Base-by-base conservation (phyloP, 2,113 vertebrate species). In the Scophthalmus maximus region DNA sequence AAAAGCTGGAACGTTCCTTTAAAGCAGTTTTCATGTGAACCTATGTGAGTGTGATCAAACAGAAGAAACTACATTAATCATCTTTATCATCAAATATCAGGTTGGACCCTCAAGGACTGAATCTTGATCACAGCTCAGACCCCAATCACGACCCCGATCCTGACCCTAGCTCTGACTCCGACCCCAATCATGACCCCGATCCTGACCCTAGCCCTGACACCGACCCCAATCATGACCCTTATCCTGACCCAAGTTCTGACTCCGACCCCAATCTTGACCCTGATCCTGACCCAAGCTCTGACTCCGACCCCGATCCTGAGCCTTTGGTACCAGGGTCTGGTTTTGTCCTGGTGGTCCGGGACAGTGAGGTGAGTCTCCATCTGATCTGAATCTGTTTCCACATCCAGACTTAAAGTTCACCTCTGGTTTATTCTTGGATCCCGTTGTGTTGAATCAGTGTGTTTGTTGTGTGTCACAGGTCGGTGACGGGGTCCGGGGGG, bases 401-500 rank as follows among this genome's bases (percentile, higher is more conserved):
- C 12, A 8, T 6, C 20, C 3, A 5, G 3, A 10, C 8, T 2
- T 12, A 15, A 11, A 36, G 30, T 4, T 17, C 14, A 22, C 17
- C n/a, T n/a, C n/a, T n/a, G n/a, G n/a, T n/a, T n/a, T n/a, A n/a
- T n/a, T n/a, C n/a, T n/a, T 38, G 56, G 22, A 30, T 57, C 53
- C 27, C 6, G 27, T 9, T 2, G 2, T 32, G 34, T 26, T 52
- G 42, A 18, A 1, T 25, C 3, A 40, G 5, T 34, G 32, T 15
- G 6, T 29, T 17, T 58, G 12, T 75, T 36, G 92, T 83, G 40
- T 78, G 15, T 86, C 8, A 92, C 55, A 73, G 71, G 85, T 70
- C 71, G 74, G 38, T 75, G 80, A 75, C 90, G 79, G 18, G 8
- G 20, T 53, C 42, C 72, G 94, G 22, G 89, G 94, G 26, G 95